Conservation (phyloP, 1,140 invertebrate species). For the Drosophila albomicans region DNA sequence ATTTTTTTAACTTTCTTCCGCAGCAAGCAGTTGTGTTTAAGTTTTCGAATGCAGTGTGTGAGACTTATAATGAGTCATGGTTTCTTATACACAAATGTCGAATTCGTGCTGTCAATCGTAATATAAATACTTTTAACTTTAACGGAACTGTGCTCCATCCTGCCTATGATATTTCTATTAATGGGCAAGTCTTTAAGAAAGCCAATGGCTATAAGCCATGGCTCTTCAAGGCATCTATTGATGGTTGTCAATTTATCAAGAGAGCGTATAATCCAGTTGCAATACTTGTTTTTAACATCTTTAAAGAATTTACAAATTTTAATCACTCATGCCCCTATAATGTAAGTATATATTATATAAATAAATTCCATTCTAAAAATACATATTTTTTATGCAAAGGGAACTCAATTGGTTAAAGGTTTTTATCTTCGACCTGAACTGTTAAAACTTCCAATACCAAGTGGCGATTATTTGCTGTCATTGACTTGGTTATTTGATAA, state of each 20-base stretch:
- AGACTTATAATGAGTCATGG: slow-evolving; percentile 37
- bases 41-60: slow-evolving; percentile 32
- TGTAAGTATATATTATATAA: slow-evolving; percentile 5
- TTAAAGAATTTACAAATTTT: slow-evolving; percentile 12
- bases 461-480: slow-evolving; percentile 13
- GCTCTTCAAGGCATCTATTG: neutral
- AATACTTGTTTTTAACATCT: neutral
- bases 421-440: neutral
- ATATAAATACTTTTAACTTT: slow-evolving; percentile 12
- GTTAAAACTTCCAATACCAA: neutral
- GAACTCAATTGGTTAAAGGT: neutral
- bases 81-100: slow-evolving; percentile 14
- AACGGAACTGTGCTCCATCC: slow-evolving; percentile 17
- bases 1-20: neutral
- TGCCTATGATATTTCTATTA: neutral
- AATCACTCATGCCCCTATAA: slow-evolving; percentile 30
- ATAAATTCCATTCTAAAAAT: neutral
- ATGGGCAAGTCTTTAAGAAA: neutral
- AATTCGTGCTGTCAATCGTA: slow-evolving; percentile 1
- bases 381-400: neutral
- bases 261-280: neutral
- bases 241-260: slow-evolving; percentile 10
- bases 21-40: slow-evolving; percentile 21
- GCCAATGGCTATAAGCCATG: slow-evolving; percentile 34
- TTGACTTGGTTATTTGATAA: slow-evolving; percentile 16